phyloP scores from a whole-genome alignment of 2,888 invertebrate genomes.

The Malthinus seriepunctatus region DNA sequence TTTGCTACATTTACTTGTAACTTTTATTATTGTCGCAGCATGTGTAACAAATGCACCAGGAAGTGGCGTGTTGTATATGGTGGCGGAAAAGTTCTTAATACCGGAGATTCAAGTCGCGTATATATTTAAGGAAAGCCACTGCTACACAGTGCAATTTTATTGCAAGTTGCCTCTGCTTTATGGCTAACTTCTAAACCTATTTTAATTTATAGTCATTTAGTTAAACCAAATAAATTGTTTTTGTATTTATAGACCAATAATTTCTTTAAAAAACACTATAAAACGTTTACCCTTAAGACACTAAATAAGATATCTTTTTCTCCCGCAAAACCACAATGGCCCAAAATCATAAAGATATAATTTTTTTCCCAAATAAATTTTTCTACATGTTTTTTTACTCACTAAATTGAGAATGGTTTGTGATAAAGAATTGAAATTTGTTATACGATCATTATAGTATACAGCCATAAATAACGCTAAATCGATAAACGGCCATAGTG shows the following conservation, averaged over 20 bases:
- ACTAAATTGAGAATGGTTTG: not conserved
- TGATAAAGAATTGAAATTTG: slow-evolving; percentile 4
- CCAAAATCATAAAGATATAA: no score
- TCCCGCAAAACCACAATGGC: no score
- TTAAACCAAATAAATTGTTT: slow-evolving; percentile 16
- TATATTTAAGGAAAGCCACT: slow-evolving; percentile 25
- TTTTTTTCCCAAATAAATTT: not conserved
- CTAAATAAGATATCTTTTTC: not conserved
- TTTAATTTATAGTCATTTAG: slow-evolving; percentile 21
- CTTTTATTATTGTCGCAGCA: slow-evolving; percentile 6
- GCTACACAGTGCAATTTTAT: slow-evolving; percentile 28
- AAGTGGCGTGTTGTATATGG: slow-evolving; percentile 21
- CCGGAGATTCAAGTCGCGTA: slow-evolving; percentile 28
- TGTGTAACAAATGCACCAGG: slow-evolving; percentile 19
- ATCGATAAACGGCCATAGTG: not conserved
- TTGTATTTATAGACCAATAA: slow-evolving; percentile 3
- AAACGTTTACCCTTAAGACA: slow-evolving; percentile 1
- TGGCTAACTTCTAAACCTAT: slow-evolving; percentile 19
- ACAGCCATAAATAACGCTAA: slow-evolving; percentile 1
- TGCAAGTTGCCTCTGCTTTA: slow-evolving; percentile 19
- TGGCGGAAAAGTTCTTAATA: slow-evolving; percentile 31
- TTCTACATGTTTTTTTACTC: slow-evolving; percentile 4
- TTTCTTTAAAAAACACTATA: slow-evolving; percentile 5
- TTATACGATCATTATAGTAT: not conserved
- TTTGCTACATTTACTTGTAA: slow-evolving; percentile 2